Base-by-base conservation (phyloP, 2,888 invertebrate genomes). In the Anthrax anthrax region DNA sequence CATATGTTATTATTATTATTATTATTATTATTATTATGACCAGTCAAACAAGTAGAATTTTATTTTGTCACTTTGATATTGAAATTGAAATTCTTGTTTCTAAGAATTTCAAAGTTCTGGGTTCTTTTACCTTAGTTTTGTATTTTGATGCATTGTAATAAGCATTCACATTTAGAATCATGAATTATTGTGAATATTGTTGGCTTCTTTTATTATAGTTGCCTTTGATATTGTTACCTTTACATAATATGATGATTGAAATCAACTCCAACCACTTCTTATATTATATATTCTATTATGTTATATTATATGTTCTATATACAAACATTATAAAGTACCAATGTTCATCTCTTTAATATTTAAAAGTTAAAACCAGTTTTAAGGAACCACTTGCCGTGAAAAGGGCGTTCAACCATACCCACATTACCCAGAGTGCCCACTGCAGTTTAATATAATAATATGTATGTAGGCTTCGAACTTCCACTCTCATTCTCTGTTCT, bases 361-460 rank as follows among this genome's bases (percentile, higher is more conserved):
- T 29, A 29, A 41, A 42, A 34, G 34, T 34, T 36, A 36, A 52
- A 53, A 54, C 50, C 50, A 49, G 47, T 51, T 52, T 47, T 47
- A 52, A 52, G 57, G 62, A 64, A 64, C 62, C 63, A 64, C 60
- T 63, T 65, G 64, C 62, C 64, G 62, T 65, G 63, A 63, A 65
- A 64, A 64, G 65, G 65, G 63, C 65, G 60, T 64, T 65, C 64
- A 65, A 65, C 64, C 60, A 44, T 47, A 36, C 42, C 36, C 18
- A 36, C 36, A 12, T 32, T 32, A 32, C 13, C 12, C 9, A 32
- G 29, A 32, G 9, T 32, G 29, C 29, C 29, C 29, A 32, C 29
- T 32, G 9, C 9, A 23, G 8, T 23, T 23, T 8, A 23, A 4
- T 23, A 23, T 8, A 23, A 6, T 23, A 23, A n/a, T n/a, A n/a